These are phyloP conservation scores for Lucinisca nassula DNA, from an alignment of 2,888 invertebrate species.

Conservation along the genomic window DNA sequence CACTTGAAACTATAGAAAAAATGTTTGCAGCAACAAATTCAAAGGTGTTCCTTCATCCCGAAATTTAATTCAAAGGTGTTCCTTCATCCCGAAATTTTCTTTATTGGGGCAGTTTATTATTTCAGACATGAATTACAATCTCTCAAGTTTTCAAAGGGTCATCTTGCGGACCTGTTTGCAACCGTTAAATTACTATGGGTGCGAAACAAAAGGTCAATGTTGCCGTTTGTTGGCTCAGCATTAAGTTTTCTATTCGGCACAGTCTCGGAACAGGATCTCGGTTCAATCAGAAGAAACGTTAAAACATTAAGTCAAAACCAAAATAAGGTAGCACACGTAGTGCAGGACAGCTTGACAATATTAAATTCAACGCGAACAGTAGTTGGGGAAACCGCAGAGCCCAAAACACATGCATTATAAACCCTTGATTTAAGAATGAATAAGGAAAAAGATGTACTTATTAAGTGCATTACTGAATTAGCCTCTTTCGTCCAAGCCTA, in stretches of 20 bases:
- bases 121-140: neutral
- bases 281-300: conserved; percentile 22
- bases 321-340: conserved; percentile 32
- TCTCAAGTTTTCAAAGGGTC: neutral
- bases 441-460: neutral
- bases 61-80: neutral
- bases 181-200: neutral
- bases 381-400: conserved; percentile 15
- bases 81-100: neutral
- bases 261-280: conserved; percentile 23
- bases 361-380: conserved; percentile 26
- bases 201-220: conserved; percentile 14
- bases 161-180: neutral
- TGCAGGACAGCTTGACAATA: conserved; percentile 14
- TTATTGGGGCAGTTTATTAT: neutral
- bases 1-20: neutral
- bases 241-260: conserved; percentile 40
- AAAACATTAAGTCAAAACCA: conserved; percentile 24
- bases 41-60: neutral
- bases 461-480: neutral
- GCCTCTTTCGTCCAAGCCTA: conserved; percentile 26
- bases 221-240: conserved; percentile 31
- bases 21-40: neutral
- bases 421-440: neutral
- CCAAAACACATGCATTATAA: neutral